Evolutionary conservation across 2,888 invertebrate genomes (phyloP).

Genomic region (Chrysotoxum bicinctum): DNA sequence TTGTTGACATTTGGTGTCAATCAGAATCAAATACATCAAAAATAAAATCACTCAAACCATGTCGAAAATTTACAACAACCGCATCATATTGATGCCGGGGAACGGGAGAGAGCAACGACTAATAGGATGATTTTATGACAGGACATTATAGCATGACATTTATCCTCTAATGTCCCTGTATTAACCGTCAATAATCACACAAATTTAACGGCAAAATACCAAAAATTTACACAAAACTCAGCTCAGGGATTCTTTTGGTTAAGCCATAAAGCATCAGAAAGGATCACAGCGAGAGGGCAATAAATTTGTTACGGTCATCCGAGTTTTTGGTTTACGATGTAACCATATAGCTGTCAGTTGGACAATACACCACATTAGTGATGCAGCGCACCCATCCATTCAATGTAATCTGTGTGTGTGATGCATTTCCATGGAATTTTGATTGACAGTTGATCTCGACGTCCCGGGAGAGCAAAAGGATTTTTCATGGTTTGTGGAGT

Average conservation of each 20-base stretch:
- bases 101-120: neutral
- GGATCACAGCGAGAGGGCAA: conserved; percentile 36
- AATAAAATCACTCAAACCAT: conserved; percentile 12
- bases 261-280: neutral
- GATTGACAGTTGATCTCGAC: conserved; percentile 51
- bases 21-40: conserved; percentile 54
- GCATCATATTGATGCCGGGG: conserved; percentile 19
- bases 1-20: conserved; percentile 47
- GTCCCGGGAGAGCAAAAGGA: neutral
- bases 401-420: neutral
- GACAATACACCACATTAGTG: conserved; percentile 61
- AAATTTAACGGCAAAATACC: conserved; percentile 50
- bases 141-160: conserved; percentile 67
- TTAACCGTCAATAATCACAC: conserved; percentile 71
- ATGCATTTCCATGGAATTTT: conserved; percentile 55
- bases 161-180: conserved; percentile 51
- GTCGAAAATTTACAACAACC: conserved; percentile 57
- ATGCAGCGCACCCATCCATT: conserved; percentile 49
- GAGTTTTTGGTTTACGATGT: conserved; percentile 56
- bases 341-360: conserved; percentile 44
- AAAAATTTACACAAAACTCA: conserved; percentile 12
- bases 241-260: neutral
- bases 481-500: neutral
- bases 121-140: conserved; percentile 53
- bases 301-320: conserved; percentile 62